Conservation (phyloP, 2,113 vertebrate species). For the Psophia crepitans region DNA sequence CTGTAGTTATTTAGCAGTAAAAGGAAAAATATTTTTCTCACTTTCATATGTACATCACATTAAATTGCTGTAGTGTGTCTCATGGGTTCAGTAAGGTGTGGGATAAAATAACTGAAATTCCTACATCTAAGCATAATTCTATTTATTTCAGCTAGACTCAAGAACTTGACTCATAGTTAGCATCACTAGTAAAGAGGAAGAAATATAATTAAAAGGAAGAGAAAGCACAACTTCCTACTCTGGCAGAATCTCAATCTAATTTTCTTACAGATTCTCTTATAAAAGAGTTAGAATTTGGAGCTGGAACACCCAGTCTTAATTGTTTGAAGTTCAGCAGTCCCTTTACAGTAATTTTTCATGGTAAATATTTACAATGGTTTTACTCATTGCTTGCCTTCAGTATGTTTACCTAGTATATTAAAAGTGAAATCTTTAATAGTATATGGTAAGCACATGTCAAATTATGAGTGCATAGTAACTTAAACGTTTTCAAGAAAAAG, state of each 20-base stretch:
- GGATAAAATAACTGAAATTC: neutral
- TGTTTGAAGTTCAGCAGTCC: neutral
- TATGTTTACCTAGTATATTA: neutral
- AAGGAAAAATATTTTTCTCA: neutral
- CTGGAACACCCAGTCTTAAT: neutral
- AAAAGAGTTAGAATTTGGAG: neutral
- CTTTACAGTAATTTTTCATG: neutral
- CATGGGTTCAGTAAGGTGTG: neutral
- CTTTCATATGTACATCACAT: neutral
- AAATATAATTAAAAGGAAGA: neutral
- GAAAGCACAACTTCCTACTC: neutral
- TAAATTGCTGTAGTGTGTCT: neutral
- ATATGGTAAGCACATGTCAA: neutral
- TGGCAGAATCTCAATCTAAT: neutral
- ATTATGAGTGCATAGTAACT: neutral
- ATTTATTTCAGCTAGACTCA: neutral
- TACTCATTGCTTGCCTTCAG: neutral
- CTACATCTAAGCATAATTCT: neutral
- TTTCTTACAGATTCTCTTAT: neutral
- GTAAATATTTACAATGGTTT: neutral
- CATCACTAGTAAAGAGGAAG: neutral
- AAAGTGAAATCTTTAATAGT: neutral
- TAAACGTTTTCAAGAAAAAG: neutral
- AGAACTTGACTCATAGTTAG: neutral
- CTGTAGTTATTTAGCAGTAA: neutral